Evolutionary conservation across 2,113 vertebrate species (phyloP), one percentile per base, ranked within the genome.

Genomic region (Thamnaconus septentrionalis): DNA sequence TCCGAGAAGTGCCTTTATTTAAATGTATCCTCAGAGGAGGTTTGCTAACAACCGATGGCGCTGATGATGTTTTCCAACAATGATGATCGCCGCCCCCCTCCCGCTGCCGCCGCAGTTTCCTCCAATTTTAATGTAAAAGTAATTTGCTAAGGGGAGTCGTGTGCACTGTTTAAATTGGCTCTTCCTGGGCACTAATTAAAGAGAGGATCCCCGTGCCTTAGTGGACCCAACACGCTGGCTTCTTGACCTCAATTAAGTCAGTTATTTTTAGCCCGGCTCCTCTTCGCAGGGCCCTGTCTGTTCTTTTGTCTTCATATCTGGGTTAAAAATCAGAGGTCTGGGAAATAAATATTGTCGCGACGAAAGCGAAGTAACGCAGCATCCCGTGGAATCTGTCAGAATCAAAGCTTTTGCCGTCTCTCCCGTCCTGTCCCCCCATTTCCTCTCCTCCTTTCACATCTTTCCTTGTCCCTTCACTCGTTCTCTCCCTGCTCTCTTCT

Each of bases 141-240:
- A 91, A 91, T 91, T 91, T 88, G 73, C 88, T 87, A 77, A 82
- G 82, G 84, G 79, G 71, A 85, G 71, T 61, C 63, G 72, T 71
- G 58, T 70, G 78, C 76, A 72, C 79, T 73, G 84, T 91, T 89
- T 90, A 92, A 92, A 92, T 88, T 66, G 89, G 91, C 84, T 91
- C 86, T 91, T 91, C 81, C 75, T 90, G 84, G 87, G 87, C 88
- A 89, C 91, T 91, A 92, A 93, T 92, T 92, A 92, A 92, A 83
- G 80, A 86, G 82, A 88, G 78, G 84, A 88, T 89, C 85, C 60
- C 83, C 44, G 82, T 76, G 84, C 88, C 89, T 90, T 88, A 75
- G 80, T 73, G 74, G 87, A 89, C 89, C 83, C 84, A 81, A 76
- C 83, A 79, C 76, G 56, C 41, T 41, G 72, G 85, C 88, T 89